A percentile compares a stretch with the other conserved stretches of the same genome.
These are phyloP conservation scores for Botia almorhae DNA, from an alignment of 2,797 vertebrate species.

Conservation along the genomic window DNA sequence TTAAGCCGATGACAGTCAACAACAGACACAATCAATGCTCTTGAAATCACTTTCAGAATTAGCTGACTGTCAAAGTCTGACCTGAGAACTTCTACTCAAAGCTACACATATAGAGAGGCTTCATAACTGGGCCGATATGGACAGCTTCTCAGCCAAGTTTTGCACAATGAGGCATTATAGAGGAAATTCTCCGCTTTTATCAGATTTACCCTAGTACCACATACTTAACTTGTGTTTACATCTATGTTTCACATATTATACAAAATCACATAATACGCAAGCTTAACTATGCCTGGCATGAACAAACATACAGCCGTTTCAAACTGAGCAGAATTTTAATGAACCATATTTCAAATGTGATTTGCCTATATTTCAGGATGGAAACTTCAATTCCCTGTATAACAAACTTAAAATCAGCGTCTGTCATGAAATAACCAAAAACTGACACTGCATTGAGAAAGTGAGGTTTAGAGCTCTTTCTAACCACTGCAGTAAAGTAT, in stretches of 20 bases:
- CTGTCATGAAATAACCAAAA: conserved; percentile 31
- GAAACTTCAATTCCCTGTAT: conserved; percentile 40
- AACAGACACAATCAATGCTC: conserved; percentile 44
- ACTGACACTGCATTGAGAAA: conserved; percentile 17
- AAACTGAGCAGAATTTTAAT: conserved; percentile 38
- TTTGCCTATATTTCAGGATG: conserved; percentile 34
- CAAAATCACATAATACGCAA: conserved; percentile 36
- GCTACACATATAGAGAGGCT: background rate
- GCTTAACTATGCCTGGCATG: conserved; percentile 30
- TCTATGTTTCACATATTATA: conserved; percentile 56
- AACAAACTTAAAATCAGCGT: conserved; percentile 29
- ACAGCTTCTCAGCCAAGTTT: conserved; percentile 32
- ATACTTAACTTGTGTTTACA: conserved; percentile 42
- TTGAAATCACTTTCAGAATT: conserved; percentile 37
- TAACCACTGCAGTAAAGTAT: conserved; percentile 26
- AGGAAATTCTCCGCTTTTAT: conserved; percentile 45
- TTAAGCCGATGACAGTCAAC: conserved; percentile 48
- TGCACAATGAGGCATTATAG: conserved; percentile 51
- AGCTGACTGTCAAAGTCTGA: conserved; percentile 42
- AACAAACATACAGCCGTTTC: conserved; percentile 43
- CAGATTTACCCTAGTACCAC: conserved; percentile 36
- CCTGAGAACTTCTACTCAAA: conserved; percentile 30
- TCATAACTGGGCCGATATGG: conserved; percentile 31
- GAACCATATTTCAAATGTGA: conserved; percentile 34
- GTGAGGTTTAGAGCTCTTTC: conserved; percentile 22